Evolutionary conservation across 2,888 invertebrate genomes (phyloP), one percentile per base, ranked within the genome.

Genomic region (Suillia variegata): DNA sequence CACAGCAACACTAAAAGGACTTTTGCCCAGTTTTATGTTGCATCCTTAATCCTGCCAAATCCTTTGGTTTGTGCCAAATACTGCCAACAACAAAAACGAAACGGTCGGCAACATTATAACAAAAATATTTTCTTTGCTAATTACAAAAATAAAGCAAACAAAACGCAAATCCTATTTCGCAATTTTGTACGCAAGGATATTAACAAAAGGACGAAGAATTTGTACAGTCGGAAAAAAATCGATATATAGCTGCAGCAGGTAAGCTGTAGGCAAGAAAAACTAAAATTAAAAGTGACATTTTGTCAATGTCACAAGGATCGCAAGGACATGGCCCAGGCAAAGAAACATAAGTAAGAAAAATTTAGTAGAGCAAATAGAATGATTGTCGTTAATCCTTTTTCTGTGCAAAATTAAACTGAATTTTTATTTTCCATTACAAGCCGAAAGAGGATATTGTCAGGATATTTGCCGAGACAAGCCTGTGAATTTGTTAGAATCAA

Each of bases 401-500:
- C n/a, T 12, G 20, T 18, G 45, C 45, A 18, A 20, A 20, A 45
- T 18, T 45, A 26, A 26, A 26, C 15, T 13, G 10, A 38, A 38
- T 13, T 38, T 38, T 5, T 38, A 10, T 38, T 5, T 38, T n/a
- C 31, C 26, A 26, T 5, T 13, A 38, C n/a, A 10, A 38, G 38
- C 12, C 38, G n/a, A 42, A 31, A 21, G 17, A 22, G 24, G 18
- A 2, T 45, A n/a, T n/a, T 42, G 13, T 18, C n/a, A 20, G 56
- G 56, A 49, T 33, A n/a, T n/a, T 24, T 24, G 47, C 67, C 64
- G 24, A 58, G 61, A 62, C 67, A 65, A 65, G 68, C 63, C 70
- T 73, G 73, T 69, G 73, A 73, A 73, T 71, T 70, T 70, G 71
- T 70, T 70, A 71, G 71, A 33, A 53, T 34, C 21, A 54, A 17